These are phyloP conservation scores for Enteromius radiatus DNA, from an alignment of 2,797 vertebrate genomes.

Conservation along the genomic window DNA sequence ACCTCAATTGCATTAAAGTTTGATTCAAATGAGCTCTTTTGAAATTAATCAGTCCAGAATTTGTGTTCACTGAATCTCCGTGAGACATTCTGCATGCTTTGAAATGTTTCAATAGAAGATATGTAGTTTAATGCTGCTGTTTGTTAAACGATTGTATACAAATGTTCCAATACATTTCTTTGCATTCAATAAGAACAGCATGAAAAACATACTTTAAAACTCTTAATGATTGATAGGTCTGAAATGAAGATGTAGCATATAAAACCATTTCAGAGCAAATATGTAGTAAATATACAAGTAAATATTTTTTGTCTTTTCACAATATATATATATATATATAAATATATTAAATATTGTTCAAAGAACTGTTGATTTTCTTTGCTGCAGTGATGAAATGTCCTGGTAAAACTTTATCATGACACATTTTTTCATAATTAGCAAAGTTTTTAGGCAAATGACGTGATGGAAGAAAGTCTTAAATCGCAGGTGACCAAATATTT, in stretches of 20 bases:
- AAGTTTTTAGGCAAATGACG: neutral
- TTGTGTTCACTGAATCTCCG: neutral
- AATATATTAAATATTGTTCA: neutral
- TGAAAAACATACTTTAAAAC: neutral
- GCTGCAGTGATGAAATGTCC: neutral
- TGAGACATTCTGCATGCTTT: neutral
- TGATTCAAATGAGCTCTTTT: neutral
- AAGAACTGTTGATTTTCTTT: neutral
- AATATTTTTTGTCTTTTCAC: neutral
- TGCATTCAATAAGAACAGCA: neutral
- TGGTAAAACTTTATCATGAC: neutral
- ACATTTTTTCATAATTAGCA: neutral
- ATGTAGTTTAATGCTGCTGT: neutral
- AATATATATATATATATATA: too few species aligned
- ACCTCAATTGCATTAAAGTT: neutral
- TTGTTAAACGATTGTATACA: neutral
- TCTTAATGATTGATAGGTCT: neutral
- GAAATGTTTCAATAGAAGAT: neutral
- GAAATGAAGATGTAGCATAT: neutral
- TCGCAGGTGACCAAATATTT: neutral
- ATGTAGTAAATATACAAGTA: too few species aligned
- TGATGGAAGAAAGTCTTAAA: neutral
- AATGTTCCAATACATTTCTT: neutral
- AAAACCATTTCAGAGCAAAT: neutral
- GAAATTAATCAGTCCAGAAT: neutral